Evolutionary conservation across 2,113 vertebrate genomes (phyloP).

Genomic region (Lophotis ruficrista): DNA sequence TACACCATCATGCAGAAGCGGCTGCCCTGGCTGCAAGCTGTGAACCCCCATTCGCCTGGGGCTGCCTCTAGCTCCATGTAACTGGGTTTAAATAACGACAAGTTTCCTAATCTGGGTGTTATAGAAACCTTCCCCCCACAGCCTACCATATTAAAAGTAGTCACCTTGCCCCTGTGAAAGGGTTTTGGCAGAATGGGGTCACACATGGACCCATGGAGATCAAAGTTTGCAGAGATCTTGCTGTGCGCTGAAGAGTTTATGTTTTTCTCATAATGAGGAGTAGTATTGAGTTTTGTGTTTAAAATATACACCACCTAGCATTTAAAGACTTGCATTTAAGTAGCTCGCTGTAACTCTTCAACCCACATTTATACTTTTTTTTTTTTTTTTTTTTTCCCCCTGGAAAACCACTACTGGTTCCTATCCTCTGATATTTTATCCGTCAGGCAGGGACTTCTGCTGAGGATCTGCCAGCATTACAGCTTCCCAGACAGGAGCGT

Average conservation of each 20-base stretch:
- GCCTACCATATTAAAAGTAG: not conserved
- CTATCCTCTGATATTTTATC: not conserved
- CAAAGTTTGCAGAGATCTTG: not conserved
- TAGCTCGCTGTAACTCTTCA: not conserved
- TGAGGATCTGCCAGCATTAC: not conserved
- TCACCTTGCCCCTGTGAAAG: not conserved
- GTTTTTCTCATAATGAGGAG: not conserved
- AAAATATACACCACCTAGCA: not conserved
- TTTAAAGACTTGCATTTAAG: not conserved
- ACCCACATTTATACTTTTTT: not conserved
- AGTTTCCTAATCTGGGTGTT: not conserved
- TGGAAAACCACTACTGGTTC: not conserved
- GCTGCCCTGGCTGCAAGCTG: not conserved
- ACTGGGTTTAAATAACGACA: not conserved
- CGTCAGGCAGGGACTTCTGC: not conserved
- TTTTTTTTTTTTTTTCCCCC: not conserved
- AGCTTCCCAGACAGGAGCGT: not conserved
- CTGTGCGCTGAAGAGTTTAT: not conserved
- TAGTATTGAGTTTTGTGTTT: not conserved
- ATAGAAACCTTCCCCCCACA: not conserved
- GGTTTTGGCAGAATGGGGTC: not conserved
- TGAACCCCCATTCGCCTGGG: fast-evolving
- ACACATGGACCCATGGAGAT: not conserved
- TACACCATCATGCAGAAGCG: not conserved
- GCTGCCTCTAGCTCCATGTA: not conserved